Evolutionary conservation across 2,888 invertebrate genomes (phyloP), one percentile per base, ranked within the genome.

Genomic region (Anagyrus pseudococci): DNA sequence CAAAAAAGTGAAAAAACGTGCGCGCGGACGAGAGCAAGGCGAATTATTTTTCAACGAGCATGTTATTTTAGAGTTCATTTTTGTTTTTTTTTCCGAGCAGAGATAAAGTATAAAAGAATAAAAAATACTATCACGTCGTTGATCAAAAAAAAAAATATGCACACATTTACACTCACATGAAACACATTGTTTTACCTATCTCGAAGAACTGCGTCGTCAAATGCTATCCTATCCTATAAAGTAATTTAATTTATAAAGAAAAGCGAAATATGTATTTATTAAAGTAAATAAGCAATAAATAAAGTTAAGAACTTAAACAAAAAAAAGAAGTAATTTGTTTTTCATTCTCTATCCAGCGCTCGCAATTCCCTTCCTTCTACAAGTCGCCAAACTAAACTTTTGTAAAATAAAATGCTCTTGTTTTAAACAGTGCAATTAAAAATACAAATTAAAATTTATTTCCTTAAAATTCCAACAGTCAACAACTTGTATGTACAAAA

Each of bases 161-260:
- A 56, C 50, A 55, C 68, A 67, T 69, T 68, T 58, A 43, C 58
- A 60, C 23, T 52, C 46, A 54, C 48, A 60, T 44, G n/a, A 50
- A 54, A 58, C 47, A 62, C 49, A 59, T 64, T 64, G 56, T 64
- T 56, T 59, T 58, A 62, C 49, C 26, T 48, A 61, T 58, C 54
- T 55, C 61, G 23, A 65, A 65, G 65, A 61, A 69, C 70, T 69
- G 71, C 74, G 74, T 76, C 76, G 75, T 75, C 75, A 74, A 73
- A 75, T 77, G 75, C 76, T 77, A 76, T 77, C 79, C 79, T 78
- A 76, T 77, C 75, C 75, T 77, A 79, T 78, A 79, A 78, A 79
- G 72, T 80, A 80, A 80, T 80, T 79, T 80, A 79, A 80, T 80
- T 80, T 80, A 80, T 80, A 80, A 79, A 80, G 75, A 76, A 74